Evolutionary conservation across 2,113 vertebrate genomes (phyloP), one percentile per base, ranked within the genome.

Genomic region (Larimichthys polyactis): DNA sequence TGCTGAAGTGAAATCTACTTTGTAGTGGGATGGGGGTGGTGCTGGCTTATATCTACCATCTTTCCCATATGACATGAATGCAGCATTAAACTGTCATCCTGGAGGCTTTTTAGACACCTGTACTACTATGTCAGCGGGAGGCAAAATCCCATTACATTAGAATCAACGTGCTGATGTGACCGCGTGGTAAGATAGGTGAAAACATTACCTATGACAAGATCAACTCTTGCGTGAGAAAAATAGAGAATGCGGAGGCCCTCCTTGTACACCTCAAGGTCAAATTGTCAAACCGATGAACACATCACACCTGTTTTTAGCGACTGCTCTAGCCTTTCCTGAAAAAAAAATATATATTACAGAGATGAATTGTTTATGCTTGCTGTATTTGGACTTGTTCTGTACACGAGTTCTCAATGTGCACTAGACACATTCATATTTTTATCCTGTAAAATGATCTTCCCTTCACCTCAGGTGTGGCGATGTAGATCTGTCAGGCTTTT

Each of bases 11-110:
- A 82, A 79, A 67, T 52, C 29, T 48, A 24, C 60, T 78, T 63
- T 78, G 51, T 22, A 58, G 43, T 12, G 12, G 4, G 27, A 43
- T 15, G 10, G 3, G 22, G 15, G 11, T 36, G 7, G 7, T 36
- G 36, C 36, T 36, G 12, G 15, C 24, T 52, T 69, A 80, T 64
- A 72, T 82, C 67, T 48, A 63, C 72, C 71, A 32, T 82, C 10
- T 14, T 40, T 82, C 71, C 57, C 77, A 17, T 59, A 69, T 11
- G 51, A 91, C 85, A 89, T 15, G 36, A 87, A 78, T 71, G 48
- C 72, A 78, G 79, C 68, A 85, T 89, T 89, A 85, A 90, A 80
- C 81, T 81, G 83, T 87, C 85, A 90, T 48, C 84, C 85, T 58
- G 15, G 54, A 78, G 81, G 85, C 86, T 76, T 85, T 88, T 85